phyloP scores from a whole-genome alignment of 2,113 vertebrate genomes.

The Lagenorhynchus albirostris region DNA sequence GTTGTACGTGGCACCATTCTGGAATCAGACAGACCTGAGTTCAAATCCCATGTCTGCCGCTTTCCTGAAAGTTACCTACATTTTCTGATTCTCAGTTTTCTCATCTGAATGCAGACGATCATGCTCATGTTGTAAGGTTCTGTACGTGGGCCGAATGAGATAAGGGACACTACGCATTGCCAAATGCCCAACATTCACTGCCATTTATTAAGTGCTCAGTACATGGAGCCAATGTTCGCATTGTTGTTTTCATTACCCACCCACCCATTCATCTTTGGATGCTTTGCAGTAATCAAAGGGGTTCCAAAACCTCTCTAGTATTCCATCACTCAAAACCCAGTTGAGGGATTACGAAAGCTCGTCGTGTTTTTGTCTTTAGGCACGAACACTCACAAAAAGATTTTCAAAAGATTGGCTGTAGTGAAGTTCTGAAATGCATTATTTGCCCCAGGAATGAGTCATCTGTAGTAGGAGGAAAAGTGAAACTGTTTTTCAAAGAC shows the following conservation, averaged over 20 bases:
- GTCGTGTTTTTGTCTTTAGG: constrained; percentile 35
- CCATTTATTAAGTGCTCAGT: neutral
- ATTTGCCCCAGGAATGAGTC: constrained; percentile 58
- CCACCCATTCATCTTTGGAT: neutral
- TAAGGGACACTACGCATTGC: neutral
- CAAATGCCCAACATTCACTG: neutral
- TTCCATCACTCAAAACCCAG: neutral
- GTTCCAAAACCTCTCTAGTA: neutral
- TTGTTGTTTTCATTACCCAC: neutral
- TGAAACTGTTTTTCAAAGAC: constrained; percentile 62
- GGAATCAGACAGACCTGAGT: neutral
- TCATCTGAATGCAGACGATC: neutral
- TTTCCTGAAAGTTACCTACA: neutral
- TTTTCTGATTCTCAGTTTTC: neutral
- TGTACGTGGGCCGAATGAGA: neutral
- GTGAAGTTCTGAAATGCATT: constrained; percentile 42
- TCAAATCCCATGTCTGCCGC: neutral
- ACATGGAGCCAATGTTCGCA: neutral
- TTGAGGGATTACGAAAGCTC: constrained; percentile 14
- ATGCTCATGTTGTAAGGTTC: neutral
- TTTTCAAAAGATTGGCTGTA: constrained; percentile 48
- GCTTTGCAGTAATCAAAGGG: neutral
- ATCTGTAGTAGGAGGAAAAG: constrained; percentile 67
- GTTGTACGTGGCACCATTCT: neutral
- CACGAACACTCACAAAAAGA: constrained; percentile 24